Conservation (phyloP, 2,113 vertebrate species). For the Chloropsis cyanopogon region DNA sequence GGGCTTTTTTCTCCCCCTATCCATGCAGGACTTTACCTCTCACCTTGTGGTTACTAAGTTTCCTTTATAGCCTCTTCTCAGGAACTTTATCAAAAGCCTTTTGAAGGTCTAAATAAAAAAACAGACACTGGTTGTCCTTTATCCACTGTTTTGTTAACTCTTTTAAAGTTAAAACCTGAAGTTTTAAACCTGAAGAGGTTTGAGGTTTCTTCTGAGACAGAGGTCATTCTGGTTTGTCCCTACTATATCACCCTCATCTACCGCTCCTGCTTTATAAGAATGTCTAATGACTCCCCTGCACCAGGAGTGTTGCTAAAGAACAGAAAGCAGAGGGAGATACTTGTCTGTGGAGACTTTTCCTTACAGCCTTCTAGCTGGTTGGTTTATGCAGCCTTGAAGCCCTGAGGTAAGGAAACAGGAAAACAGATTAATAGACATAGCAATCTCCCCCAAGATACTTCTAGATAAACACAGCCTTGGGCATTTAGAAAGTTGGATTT, state of each 20-base stretch:
- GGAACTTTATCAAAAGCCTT: constrained; percentile 41
- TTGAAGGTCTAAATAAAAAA: constrained; percentile 42
- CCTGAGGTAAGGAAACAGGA: constrained; percentile 66
- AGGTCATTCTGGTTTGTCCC: constrained; percentile 9
- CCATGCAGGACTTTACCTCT: constrained; percentile 23
- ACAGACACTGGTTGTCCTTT: neutral
- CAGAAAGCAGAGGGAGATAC: constrained; percentile 18
- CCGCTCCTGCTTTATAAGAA: neutral
- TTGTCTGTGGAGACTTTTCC: constrained; percentile 25
- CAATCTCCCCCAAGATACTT: constrained; percentile 64
- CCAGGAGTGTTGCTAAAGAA: constrained; percentile 2
- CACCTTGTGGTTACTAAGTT: constrained; percentile 14
- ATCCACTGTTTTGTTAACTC: constrained; percentile 25
- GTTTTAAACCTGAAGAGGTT: neutral
- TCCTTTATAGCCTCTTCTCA: constrained; percentile 6
- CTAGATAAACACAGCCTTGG: constrained; percentile 69
- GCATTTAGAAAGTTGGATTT: constrained; percentile 68
- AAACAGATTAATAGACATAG: constrained; percentile 65
- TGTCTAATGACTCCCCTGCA: neutral
- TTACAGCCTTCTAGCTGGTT: constrained; percentile 31
- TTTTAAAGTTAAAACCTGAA: neutral
- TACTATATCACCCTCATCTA: neutral
- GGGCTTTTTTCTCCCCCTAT: neutral
- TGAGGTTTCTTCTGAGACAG: constrained; percentile 18
- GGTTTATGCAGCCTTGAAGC: constrained; percentile 56